Evolutionary conservation across 2,113 vertebrate genomes (phyloP).

Genomic region (Cynocephalus volans): DNA sequence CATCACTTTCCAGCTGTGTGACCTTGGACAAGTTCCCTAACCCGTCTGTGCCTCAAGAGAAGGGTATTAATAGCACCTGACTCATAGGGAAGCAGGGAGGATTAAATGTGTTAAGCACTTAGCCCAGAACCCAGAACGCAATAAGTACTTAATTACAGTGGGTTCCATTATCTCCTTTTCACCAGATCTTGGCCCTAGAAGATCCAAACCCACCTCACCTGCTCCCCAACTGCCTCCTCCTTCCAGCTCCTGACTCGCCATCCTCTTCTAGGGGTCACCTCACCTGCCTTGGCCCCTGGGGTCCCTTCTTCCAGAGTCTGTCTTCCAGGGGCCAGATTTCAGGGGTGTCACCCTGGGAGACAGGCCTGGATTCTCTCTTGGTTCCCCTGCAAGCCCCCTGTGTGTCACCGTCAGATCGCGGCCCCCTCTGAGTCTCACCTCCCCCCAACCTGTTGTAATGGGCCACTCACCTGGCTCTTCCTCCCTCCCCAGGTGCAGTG

Average conservation of each 20-base stretch:
- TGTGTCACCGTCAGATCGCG: neutral
- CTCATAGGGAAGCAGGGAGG: constrained; percentile 71
- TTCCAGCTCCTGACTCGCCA: neutral
- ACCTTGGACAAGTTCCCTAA: constrained; percentile 80
- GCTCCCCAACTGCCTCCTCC: neutral
- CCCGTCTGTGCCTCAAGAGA: constrained; percentile 73
- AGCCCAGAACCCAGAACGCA: constrained; percentile 71
- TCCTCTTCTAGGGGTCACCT: neutral
- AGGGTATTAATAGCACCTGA: constrained; percentile 77
- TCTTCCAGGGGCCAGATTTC: neutral
- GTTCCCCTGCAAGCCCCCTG: neutral
- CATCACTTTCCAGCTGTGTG: constrained; percentile 68
- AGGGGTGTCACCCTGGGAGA: neutral
- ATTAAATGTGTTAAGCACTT: constrained; percentile 77
- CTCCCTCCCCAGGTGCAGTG: neutral
- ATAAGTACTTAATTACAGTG: constrained; percentile 74
- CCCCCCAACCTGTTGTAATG: neutral
- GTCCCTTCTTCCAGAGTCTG: neutral
- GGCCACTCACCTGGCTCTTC: neutral
- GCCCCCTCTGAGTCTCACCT: neutral
- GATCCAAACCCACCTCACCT: neutral
- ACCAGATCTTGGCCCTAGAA: neutral
- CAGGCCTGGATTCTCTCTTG: neutral
- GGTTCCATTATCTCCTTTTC: constrained; percentile 67
- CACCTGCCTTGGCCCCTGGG: neutral